Evolutionary conservation across 37 sponge, comb jelly and placozoan species (phyloP).

Genomic region (Bolinopsis microptera): DNA sequence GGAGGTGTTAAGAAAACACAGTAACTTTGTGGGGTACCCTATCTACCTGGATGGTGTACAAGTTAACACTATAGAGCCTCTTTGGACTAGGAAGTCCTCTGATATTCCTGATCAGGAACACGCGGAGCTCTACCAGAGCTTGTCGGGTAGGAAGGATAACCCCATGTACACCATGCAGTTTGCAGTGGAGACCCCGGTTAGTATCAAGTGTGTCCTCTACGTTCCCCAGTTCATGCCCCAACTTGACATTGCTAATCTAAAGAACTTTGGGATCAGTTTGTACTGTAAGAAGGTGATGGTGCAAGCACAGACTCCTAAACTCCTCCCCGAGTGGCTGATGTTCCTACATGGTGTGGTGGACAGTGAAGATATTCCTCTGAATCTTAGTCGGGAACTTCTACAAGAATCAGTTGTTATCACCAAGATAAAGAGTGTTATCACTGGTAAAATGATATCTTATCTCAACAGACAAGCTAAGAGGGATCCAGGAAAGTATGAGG

Average conservation of each 20-base stretch:
- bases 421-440: conserved; percentile 67
- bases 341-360: conserved; percentile 74
- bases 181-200: conserved; percentile 68
- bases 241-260: background rate
- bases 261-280: conserved; percentile 65
- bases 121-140: conserved; percentile 68
- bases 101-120: conserved; percentile 65
- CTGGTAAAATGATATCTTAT: conserved; percentile 51
- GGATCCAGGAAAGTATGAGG: conserved; percentile 67
- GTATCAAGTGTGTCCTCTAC: conserved; percentile 69
- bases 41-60: conserved; percentile 68
- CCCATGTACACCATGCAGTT: conserved; percentile 73
- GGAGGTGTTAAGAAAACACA: conserved; percentile 70
- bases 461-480: conserved; percentile 64
- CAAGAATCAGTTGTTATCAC: conserved; percentile 69
- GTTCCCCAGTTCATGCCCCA: conserved; percentile 66
- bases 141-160: conserved; percentile 58
- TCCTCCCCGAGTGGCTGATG: conserved; percentile 69
- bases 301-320: conserved; percentile 63
- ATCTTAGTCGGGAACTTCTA: conserved; percentile 71
- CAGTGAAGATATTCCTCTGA: conserved; percentile 75
- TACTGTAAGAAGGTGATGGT: conserved; percentile 71
- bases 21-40: conserved; percentile 73
- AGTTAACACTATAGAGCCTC: conserved; percentile 70
- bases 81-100: conserved; percentile 67